Conservation (phyloP, 2,888 invertebrate genomes). For the Gandaritis pyraliata region DNA sequence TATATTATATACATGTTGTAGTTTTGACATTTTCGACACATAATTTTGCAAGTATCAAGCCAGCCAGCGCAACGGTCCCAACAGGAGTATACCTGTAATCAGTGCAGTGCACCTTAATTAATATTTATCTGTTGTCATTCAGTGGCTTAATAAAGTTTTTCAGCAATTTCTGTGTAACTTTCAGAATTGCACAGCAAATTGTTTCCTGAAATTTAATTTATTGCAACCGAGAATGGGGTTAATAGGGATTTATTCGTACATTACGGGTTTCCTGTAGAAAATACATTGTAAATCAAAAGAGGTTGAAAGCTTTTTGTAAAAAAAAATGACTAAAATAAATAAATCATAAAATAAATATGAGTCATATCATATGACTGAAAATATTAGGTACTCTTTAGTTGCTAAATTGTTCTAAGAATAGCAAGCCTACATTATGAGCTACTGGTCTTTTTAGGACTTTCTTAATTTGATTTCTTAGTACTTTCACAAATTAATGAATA, state of each 20-base stretch:
- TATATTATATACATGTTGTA: too few relatives aligned
- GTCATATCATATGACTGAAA: too few relatives aligned
- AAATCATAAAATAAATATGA: too few relatives aligned
- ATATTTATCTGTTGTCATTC: slow-evolving; percentile 53
- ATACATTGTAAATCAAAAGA: slow-evolving; percentile 12
- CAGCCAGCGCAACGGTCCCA: neutral
- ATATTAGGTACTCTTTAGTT: too few relatives aligned
- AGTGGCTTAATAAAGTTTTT: slow-evolving; percentile 46
- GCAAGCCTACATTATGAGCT: too few relatives aligned
- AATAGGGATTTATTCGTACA: slow-evolving; percentile 34
- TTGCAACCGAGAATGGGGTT: slow-evolving; percentile 23
- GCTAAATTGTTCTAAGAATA: too few relatives aligned
- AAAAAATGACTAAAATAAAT: neutral
- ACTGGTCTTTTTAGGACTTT: too few relatives aligned
- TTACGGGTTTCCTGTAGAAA: slow-evolving; percentile 14
- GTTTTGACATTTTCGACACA: too few relatives aligned
- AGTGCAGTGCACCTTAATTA: slow-evolving; percentile 51
- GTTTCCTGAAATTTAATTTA: slow-evolving; percentile 28
- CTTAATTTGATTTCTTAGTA: too few relatives aligned
- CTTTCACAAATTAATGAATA: too few relatives aligned
- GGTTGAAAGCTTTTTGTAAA: slow-evolving; percentile 1
- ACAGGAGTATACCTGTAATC: slow-evolving; percentile 34
- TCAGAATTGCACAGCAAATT: slow-evolving; percentile 34
- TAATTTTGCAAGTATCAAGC: too few relatives aligned
- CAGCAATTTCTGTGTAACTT: slow-evolving; percentile 26